Evolutionary conservation across 1,140 invertebrate genomes (phyloP), one percentile per base, ranked within the genome.

Genomic region (Odontomachus brunneus): DNA sequence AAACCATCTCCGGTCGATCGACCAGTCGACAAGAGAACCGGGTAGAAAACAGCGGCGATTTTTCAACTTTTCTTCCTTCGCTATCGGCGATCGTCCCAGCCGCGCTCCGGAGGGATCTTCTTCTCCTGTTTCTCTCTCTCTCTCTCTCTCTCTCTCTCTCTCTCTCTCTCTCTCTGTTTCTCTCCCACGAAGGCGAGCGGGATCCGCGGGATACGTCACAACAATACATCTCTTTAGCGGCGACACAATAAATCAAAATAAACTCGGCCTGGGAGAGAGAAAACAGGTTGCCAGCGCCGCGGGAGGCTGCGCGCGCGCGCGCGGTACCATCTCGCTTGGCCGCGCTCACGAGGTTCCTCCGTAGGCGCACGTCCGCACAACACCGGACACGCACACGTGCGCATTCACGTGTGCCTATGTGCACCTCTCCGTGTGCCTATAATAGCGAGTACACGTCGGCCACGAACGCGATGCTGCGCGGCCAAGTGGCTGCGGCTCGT

Each of bases 181-280:
- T 81, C 57, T 2, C 2, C 29, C 2, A 57, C 83, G 75, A 65
- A 84, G 75, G 65, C 65, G 44, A 65, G 67, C 83, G 49, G 78
- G 84, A 85, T 85, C 53, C 60, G 55, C 83, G 84, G 85, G 86
- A 86, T 92, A 92, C 86, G 91, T 92, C 91, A 92, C 87, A 92
- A 92, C 91, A 92, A 92, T 92, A 91, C 90, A 91, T 92, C 91
- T 92, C 90, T 92, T 92, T 92, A 91, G 90, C 90, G 91, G 88
- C 90, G 90, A 92, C 89, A 92, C 88, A 89, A 92, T 92, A 91
- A 91, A 92, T 92, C 92, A 91, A 92, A 92, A 92, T 92, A 91
- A 92, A 92, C 85, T 90, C 87, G 81, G 71, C 82, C 38, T 84
- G 84, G 84, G 84, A 88, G 87, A 90, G 89, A 89, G 88, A 91